Percentiles rank a stretch among this genome's conserved stretches.
Conservation (phyloP, 1,140 invertebrate genomes). For the Reticulitermes speratus region DNA sequence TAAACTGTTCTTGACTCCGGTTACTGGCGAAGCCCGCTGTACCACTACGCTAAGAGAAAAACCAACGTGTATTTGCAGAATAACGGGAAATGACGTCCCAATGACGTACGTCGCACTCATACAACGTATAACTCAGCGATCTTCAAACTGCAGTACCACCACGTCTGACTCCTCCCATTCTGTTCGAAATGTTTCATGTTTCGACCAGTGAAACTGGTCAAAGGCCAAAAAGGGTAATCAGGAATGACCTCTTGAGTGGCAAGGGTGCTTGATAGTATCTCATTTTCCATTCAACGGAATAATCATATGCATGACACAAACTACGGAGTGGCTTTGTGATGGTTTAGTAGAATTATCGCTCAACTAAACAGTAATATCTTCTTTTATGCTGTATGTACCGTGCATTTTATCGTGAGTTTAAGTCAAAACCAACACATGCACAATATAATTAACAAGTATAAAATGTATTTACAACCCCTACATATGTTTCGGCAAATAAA, state of each 20-base stretch:
- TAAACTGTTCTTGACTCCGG: no score
- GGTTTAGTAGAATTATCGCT: no score
- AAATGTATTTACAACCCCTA: no score
- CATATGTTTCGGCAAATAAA: no score
- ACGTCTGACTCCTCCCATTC: background rate
- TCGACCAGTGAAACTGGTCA: background rate
- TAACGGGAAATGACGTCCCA: background rate
- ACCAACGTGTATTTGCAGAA: background rate
- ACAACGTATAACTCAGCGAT: background rate
- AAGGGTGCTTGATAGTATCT: background rate
- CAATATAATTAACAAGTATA: no score
- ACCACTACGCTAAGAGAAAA: no score
- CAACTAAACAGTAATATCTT: no score
- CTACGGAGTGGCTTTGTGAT: no score
- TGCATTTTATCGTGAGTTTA: no score
- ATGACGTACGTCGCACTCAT: background rate
- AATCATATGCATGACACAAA: background rate
- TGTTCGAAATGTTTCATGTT: slow-evolving; percentile 6
- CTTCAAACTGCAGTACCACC: background rate
- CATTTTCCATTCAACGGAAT: background rate
- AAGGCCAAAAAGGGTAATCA: background rate
- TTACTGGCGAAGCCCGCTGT: no score
- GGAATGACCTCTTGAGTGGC: background rate
- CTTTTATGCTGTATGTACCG: no score
- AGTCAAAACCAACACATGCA: no score